Evolutionary conservation across 1,140 invertebrate species (phyloP).

Genomic region (Habropoda laboriosa): DNA sequence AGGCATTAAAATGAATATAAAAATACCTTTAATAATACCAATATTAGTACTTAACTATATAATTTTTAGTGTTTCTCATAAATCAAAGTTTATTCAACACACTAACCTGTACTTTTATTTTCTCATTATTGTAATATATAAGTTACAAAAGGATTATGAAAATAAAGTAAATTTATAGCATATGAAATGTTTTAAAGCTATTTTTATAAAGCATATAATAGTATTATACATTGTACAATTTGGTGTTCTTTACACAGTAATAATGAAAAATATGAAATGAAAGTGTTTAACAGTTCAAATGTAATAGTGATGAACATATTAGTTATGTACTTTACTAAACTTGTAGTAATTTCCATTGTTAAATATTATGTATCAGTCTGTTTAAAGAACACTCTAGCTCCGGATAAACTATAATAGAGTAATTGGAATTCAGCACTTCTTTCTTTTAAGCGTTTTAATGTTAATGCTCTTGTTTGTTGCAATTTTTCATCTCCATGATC

Average conservation of each 20-base stretch:
- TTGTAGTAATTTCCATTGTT: neutral
- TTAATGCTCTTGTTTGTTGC: conserved; percentile 96
- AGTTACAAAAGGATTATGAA: conserved; percentile 44
- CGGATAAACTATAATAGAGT: conserved; percentile 95
- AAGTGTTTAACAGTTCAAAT: conserved; percentile 9
- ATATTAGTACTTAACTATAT: neutral
- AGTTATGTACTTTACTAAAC: neutral
- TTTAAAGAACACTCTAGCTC: conserved; percentile 96
- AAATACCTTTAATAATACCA: neutral
- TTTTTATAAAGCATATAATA: conserved; percentile 32
- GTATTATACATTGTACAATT: conserved; percentile 31
- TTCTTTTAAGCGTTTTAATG: conserved; percentile 91
- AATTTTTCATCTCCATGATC: conserved; percentile 90
- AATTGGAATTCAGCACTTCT: conserved; percentile 95
- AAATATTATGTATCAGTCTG: conserved; percentile 70
- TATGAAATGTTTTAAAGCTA: conserved; percentile 25
- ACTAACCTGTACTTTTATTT: conserved; percentile 38
- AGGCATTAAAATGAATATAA: conserved; percentile 48
- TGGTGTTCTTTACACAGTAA: conserved; percentile 4
- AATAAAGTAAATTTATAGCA: conserved; percentile 43
- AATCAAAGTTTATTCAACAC: conserved; percentile 5
- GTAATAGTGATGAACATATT: neutral
- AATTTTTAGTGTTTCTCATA: conserved; percentile 2
- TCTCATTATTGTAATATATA: conserved; percentile 21
- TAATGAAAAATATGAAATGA: conserved; percentile 26